These are phyloP conservation scores for Oscheius myriophilus DNA, from an alignment of 2,888 invertebrate species.

Conservation along the genomic window DNA sequence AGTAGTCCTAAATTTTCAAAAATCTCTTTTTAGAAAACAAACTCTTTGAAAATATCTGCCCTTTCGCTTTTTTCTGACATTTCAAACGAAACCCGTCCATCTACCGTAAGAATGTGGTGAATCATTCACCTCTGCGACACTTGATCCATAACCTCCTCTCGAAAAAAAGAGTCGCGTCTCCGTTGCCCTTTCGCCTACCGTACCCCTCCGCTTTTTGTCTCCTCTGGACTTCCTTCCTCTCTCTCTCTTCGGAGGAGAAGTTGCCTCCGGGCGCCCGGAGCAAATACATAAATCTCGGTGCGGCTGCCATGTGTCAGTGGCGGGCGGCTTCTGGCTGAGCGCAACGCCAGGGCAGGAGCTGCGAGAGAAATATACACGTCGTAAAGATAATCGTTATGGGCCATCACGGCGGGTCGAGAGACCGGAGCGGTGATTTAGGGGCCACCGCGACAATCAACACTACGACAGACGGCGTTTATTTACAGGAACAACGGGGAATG, in stretches of 20 bases:
- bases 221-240: conserved; percentile 2
- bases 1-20: too few relatives aligned
- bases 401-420: conserved; percentile 6
- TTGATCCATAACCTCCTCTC: too few relatives aligned
- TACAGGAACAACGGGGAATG: too few relatives aligned
- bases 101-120: too few relatives aligned
- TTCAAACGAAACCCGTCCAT: too few relatives aligned
- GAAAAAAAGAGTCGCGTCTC: too few relatives aligned
- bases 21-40: too few relatives aligned
- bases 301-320: conserved; percentile 31
- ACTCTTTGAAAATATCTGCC: too few relatives aligned
- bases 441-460: neutral
- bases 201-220: neutral
- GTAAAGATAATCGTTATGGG: conserved; percentile 32
- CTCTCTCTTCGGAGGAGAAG: conserved; percentile 9
- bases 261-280: conserved; percentile 12
- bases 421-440: neutral
- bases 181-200: neutral
- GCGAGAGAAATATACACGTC: conserved; percentile 30
- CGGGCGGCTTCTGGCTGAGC: conserved; percentile 1
- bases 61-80: too few relatives aligned
- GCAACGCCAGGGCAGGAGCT: neutral
- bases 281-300: conserved; percentile 35
- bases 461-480: too few relatives aligned
- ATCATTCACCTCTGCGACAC: too few relatives aligned